Evolutionary conservation across 2,888 invertebrate species (phyloP), one percentile per base, ranked within the genome.

Genomic region (Beris morrisii): DNA sequence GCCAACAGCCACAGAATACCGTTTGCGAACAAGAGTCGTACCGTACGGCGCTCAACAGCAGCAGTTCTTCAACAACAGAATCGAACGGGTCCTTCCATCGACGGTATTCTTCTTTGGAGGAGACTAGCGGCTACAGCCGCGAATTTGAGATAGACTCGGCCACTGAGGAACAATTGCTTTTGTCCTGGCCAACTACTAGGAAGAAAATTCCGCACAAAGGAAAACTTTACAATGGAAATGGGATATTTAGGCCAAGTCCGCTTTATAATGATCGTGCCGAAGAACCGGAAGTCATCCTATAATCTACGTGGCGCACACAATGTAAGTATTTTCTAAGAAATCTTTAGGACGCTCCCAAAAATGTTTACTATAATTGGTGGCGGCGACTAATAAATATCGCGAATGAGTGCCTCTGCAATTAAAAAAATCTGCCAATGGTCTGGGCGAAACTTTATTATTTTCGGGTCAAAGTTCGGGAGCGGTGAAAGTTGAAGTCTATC

Each of bases 161-260:
- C 28, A 69, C 82, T 6, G 84, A 84, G 66, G 84, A 86, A 73
- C 82, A 83, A 69, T 75, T 83, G 28, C 78, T 86, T 48, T 80
- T 86, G 53, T 83, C 84, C 30, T 87, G 86, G 86, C 84, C 85
- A 43, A 73, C 76, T 5, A 76, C 77, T 44, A 77, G 78, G 70
- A 75, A 73, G 71, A 74, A 71, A 71, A 69, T 65, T 64, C 72
- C 30, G 70, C 69, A 70, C 59, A 48, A 66, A 66, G 69, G 31
- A 22, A 69, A 69, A 50, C 32, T 65, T 9, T 68, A 68, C 15
- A 58, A 61, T 38, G 44, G 55, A 4, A 68, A 67, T 54, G 67
- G 66, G 1, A 32, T 67, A 30, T 67, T 68, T 30, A 63, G 50
- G 38, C 64, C 68, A 11, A 71, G 66, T 58, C 69, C 68, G 48